Conservation (phyloP, 2,888 invertebrate species). For the Tachystola acroxantha region DNA sequence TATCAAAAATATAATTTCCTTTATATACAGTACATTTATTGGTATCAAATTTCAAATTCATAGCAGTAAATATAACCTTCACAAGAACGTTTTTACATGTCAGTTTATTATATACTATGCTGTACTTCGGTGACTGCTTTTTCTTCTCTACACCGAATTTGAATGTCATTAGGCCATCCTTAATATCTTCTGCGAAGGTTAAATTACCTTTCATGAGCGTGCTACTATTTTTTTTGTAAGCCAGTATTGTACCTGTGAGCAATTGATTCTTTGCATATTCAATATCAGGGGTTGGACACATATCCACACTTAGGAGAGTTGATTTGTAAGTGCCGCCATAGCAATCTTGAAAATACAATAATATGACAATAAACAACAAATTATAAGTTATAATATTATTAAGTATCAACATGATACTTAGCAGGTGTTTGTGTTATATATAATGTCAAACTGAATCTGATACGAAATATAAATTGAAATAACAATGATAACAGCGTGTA, state of each 20-base stretch:
- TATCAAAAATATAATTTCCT: slow-evolving; percentile 24
- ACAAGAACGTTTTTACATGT: slow-evolving; percentile 29
- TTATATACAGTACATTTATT: slow-evolving; percentile 27
- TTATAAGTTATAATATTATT: too few relatives aligned
- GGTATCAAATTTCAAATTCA: slow-evolving; percentile 23
- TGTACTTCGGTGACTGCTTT: slow-evolving; percentile 18
- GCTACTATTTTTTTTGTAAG: slow-evolving; percentile 18
- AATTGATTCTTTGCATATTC: slow-evolving; percentile 21
- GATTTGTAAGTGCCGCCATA: too few relatives aligned
- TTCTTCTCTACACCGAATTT: slow-evolving; percentile 21
- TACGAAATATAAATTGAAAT: too few relatives aligned
- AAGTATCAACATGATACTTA: too few relatives aligned
- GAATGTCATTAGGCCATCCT: slow-evolving; percentile 22
- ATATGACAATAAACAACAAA: too few relatives aligned
- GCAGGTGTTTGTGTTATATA: too few relatives aligned
- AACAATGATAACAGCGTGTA: too few relatives aligned
- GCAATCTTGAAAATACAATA: neutral
- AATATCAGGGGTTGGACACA: slow-evolving; percentile 23
- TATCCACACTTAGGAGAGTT: slow-evolving; percentile 7
- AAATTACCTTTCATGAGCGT: slow-evolving; percentile 26
- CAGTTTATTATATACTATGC: slow-evolving; percentile 22
- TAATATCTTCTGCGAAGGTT: slow-evolving; percentile 24
- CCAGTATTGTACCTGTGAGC: neutral
- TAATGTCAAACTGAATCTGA: too few relatives aligned
- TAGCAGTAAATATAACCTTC: slow-evolving; percentile 17